Evolutionary conservation across 2,797 vertebrate species (phyloP).

Genomic region (Octomys mimax): DNA sequence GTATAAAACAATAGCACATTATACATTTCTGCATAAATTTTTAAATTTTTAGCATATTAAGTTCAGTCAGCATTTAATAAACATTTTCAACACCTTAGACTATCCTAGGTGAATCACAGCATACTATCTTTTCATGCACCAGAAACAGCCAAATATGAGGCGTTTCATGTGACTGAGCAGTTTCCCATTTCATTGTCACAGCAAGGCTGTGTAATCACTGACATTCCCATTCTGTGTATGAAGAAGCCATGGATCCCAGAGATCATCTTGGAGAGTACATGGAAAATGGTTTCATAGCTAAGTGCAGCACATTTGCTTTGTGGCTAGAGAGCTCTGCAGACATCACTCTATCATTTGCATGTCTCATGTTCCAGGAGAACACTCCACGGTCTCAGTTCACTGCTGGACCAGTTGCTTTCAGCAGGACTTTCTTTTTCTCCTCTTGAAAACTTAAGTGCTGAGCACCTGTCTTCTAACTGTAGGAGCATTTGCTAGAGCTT

Average conservation of each 20-base stretch:
- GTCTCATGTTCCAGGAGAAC: neutral
- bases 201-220: neutral
- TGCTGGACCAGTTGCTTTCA: neutral
- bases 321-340: accelerated
- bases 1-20: neutral
- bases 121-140: neutral
- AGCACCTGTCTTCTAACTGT: neutral
- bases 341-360: neutral
- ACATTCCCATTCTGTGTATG: neutral
- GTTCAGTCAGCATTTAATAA: neutral
- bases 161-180: neutral
- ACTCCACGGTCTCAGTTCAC: neutral
- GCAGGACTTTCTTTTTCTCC: neutral
- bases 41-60: neutral
- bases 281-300: neutral
- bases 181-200: neutral
- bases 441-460: neutral
- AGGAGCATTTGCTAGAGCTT: neutral
- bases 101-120: neutral
- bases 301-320: accelerated
- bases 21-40: neutral
- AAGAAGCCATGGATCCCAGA: neutral
- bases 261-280: too few relatives aligned
- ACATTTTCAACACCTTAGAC: neutral
- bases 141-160: neutral